Evolutionary conservation across 1,140 invertebrate species (phyloP), one percentile per base, ranked within the genome.

Genomic region (Spodoptera frugiperda): DNA sequence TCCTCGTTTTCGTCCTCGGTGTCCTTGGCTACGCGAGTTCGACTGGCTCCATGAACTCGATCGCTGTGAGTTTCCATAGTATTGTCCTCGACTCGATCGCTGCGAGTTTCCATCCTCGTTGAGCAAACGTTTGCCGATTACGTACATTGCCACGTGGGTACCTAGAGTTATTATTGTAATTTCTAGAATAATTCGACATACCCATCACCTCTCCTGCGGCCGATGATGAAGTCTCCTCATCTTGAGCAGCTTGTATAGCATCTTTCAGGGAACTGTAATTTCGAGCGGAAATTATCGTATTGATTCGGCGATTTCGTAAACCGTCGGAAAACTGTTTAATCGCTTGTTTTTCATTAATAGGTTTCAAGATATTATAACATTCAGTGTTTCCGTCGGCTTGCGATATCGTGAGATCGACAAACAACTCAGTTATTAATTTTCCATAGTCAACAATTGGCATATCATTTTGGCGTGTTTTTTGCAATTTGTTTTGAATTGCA

Each of bases 361-460:
- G 70, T 12, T 39, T 65, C 46, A 77, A 33, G n/a, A 77, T 0
- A n/a, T 48, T 59, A 39, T 21, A 15, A 46, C 39, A 75, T 17
- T 57, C 17, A 1, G 10, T 9, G 10, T 79, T 73, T 12, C 78
- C 81, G 11, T 82, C 55, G 14, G 81, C 39, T 65, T 82, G 76
- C 10, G 76, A 61, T 39, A 80, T 78, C n/a, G 76, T 78, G 1
- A 82, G 39, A 15, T 78, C 53, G 1, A 76, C 44, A 57, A 80
- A 82, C 53, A 82, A 68, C 39, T 82, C 73, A 11, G 67, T 55
- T 10, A 82, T 57, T 65, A 78, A 53, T 19, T 77, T 68, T 5
- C 78, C 73, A 30, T 63, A 80, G 21, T 82, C 68, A 33, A 25
- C 14, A 30, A 79, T 79, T 12, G 67, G 48, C 8, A 57, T 33